Evolutionary conservation across 2,797 vertebrate genomes (phyloP).

Genomic region (Chelon labrosus): DNA sequence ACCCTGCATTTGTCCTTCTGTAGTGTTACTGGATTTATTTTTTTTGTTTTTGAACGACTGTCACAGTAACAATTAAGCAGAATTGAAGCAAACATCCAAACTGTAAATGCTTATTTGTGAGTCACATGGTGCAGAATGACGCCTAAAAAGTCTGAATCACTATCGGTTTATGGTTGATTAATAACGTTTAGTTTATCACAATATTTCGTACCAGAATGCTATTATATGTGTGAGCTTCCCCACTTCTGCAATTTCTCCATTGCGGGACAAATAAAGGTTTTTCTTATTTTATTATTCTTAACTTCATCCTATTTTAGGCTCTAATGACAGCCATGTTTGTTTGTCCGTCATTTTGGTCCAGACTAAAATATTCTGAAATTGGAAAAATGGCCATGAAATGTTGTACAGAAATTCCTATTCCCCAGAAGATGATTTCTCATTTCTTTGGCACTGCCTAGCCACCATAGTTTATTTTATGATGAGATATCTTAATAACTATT

Average conservation of each 20-base stretch:
- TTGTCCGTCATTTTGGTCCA: background rate
- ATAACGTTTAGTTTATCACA: no score
- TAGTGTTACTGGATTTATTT: slow-evolving; percentile 12
- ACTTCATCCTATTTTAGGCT: background rate
- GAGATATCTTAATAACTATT: no score
- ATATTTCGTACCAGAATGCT: background rate
- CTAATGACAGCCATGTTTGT: background rate
- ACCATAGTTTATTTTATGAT: background rate
- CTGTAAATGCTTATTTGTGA: slow-evolving; percentile 2
- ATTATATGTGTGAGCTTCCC: background rate
- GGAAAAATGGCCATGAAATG: background rate
- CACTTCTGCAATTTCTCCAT: no score
- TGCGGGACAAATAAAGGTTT: no score
- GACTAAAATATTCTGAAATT: background rate
- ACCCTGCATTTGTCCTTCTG: slow-evolving; percentile 17
- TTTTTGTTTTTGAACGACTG: background rate
- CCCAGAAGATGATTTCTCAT: background rate
- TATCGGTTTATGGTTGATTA: background rate
- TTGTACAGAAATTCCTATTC: background rate
- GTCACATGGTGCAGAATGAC: background rate
- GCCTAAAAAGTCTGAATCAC: background rate
- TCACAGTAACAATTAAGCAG: slow-evolving; percentile 2
- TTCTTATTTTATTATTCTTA: no score
- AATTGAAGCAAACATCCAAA: slow-evolving; percentile 20
- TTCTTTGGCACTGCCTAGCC: background rate